Percentiles rank a stretch among this genome's conserved stretches.
Evolutionary conservation across 2,888 invertebrate species (phyloP).

Genomic region (Punctoribates punctum): DNA sequence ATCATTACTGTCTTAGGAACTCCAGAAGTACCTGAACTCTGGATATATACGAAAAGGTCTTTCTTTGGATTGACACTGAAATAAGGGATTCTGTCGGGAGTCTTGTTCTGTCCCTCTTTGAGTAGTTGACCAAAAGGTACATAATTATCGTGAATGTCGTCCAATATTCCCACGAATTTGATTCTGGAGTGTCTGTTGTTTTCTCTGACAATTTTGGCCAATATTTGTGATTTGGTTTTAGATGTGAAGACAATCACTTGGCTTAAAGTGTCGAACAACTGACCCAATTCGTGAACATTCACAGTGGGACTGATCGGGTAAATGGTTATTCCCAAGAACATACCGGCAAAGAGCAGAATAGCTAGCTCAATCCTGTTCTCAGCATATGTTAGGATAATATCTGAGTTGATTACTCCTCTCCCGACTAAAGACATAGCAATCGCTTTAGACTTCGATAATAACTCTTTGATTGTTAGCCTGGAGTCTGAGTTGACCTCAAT

Average conservation of each 20-base stretch:
- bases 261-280: not conserved
- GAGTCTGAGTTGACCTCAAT: not conserved
- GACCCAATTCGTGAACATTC: not conserved
- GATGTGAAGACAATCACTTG: not conserved
- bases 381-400: conserved; percentile 26
- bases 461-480: not conserved
- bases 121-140: not conserved
- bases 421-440: conserved; percentile 13
- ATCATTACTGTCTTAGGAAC: conserved; percentile 19
- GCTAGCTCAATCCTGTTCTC: conserved; percentile 12
- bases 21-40: conserved; percentile 28
- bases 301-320: conserved; percentile 3
- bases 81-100: not conserved
- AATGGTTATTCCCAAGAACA: conserved; percentile 10
- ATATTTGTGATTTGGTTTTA: not conserved
- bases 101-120: not conserved
- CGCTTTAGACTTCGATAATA: not conserved
- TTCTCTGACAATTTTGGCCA: not conserved
- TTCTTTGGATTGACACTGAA: not conserved
- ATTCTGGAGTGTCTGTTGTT: not conserved
- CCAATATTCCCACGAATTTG: conserved; percentile 1
- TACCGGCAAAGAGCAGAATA: not conserved
- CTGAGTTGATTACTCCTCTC: conserved; percentile 15
- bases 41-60: not conserved
- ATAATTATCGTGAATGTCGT: not conserved